phyloP scores from a whole-genome alignment of 2,888 invertebrate species.

The Rhodophaea formosa region DNA sequence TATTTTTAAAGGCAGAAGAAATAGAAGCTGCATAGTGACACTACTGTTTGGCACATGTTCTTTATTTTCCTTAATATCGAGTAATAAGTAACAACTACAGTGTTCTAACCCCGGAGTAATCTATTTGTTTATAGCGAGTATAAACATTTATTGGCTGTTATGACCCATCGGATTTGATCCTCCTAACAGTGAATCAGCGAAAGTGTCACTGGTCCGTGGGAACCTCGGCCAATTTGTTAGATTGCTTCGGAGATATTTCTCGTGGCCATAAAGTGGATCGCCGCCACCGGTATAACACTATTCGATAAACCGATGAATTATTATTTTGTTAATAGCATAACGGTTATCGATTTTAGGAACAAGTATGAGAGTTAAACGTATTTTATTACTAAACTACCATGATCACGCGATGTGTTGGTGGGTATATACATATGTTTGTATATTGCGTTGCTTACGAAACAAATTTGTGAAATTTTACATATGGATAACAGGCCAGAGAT shows the following conservation, averaged over 20 bases:
- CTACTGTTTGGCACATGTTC: too few species aligned
- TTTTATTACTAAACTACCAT: too few species aligned
- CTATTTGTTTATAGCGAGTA: neutral
- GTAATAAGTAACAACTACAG: too few species aligned
- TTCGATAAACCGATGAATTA: neutral
- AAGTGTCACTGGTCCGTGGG: constrained; percentile 12
- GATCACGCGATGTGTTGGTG: too few species aligned
- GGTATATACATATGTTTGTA: too few species aligned
- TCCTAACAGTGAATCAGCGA: constrained; percentile 7
- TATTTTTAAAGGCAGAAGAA: too few species aligned
- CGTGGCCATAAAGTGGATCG: neutral
- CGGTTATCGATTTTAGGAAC: neutral
- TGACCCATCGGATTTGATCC: neutral
- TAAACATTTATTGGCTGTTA: neutral
- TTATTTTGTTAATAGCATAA: neutral
- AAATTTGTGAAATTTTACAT: too few species aligned
- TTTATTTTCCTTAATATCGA: too few species aligned
- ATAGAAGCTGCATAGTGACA: too few species aligned
- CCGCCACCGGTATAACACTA: neutral
- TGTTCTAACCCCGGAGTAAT: neutral
- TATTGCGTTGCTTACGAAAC: too few species aligned
- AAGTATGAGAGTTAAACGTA: too few species aligned
- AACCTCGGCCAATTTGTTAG: constrained; percentile 6
- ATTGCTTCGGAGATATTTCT: constrained; percentile 13
- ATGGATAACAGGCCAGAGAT: too few species aligned